Evolutionary conservation across 1,140 invertebrate genomes (phyloP), one percentile per base, ranked within the genome.

Genomic region (Lasioglossum albipes): DNA sequence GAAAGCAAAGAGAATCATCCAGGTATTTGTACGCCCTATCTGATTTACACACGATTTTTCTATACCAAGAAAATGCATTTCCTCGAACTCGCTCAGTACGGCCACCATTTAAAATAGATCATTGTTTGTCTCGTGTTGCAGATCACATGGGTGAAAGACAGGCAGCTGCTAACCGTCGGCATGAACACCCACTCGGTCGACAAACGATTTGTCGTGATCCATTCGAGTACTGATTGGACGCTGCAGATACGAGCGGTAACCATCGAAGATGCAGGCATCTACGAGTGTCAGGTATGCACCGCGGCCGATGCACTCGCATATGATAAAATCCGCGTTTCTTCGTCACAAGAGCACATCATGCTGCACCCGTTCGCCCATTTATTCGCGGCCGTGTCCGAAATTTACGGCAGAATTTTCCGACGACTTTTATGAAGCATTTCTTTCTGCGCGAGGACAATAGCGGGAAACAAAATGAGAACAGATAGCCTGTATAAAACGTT

Each of bases 121-220:
- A 42, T 49, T 36, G 13, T 13, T 71, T 77, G 36, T 74, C 22
- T 59, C 57, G 45, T 89, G 84, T 93, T 94, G 5, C 85, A 96
- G 96, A 95, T 96, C 73, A 96, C 95, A 7, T 96, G 96, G 96
- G 95, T 96, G 79, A 91, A 94, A 84, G 96, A 97, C 89, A 96
- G 95, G 83, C 96, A 96, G 86, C 91, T 97, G 68, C 92, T 97
- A 61, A 97, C 96, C 49, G 96, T 97, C 18, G 96, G 96, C 16
- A 92, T 95, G 22, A 94, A 95, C 27, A 96, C 96, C 3, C 96
- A 97, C 87, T 96, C 95, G 61, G 95, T 95, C 83, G 96, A 97
- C 89, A 95, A 95, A 75, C 93, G 96, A 79, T 97, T 97, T 90
- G 95, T 96, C 89, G 96, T 97, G n/a, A 96, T 96, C 73, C 96